Conservation (phyloP, 2,888 invertebrate species). For the Caenorhabditis plicata region DNA sequence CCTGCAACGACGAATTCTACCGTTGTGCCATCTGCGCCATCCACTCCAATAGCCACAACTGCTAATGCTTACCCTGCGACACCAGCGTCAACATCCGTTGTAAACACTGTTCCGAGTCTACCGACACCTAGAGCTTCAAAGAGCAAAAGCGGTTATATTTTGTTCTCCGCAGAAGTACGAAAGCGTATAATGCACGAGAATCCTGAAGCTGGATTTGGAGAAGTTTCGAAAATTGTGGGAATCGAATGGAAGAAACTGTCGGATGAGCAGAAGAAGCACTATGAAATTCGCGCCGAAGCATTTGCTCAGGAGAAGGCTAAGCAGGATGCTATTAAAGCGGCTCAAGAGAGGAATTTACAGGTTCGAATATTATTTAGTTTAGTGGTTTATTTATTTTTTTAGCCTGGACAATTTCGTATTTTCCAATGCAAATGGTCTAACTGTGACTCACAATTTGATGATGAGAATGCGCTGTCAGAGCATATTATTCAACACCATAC, state of each 20-base stretch:
- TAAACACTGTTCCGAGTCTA: slow-evolving; percentile 1
- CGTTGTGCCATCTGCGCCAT: too few species aligned
- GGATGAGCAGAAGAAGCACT: slow-evolving; percentile 83
- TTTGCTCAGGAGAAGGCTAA: slow-evolving; percentile 73
- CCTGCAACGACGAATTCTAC: slow-evolving; percentile 6
- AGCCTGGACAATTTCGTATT: slow-evolving; percentile 65
- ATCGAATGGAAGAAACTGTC: slow-evolving; percentile 88
- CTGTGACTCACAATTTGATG: slow-evolving; percentile 91
- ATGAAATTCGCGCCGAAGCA: slow-evolving; percentile 87
- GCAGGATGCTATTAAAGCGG: slow-evolving; percentile 47
- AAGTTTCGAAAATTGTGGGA: slow-evolving; percentile 77
- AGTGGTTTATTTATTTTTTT: too few species aligned
- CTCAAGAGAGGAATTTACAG: slow-evolving; percentile 50
- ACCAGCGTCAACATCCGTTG: background rate
- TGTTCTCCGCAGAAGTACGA: slow-evolving; percentile 93
- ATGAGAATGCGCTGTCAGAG: slow-evolving; percentile 82
- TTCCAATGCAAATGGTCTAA: slow-evolving; percentile 76
- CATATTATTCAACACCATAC: slow-evolving; percentile 77
- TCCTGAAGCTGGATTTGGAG: slow-evolving; percentile 90
- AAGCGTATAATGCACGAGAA: slow-evolving; percentile 88
- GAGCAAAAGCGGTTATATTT: slow-evolving; percentile 84
- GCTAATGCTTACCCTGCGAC: slow-evolving; percentile 1
- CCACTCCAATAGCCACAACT: too few species aligned
- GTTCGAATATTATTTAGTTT: too few species aligned
- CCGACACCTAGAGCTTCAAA: slow-evolving; percentile 53